Evolutionary conservation across 2,888 invertebrate species (phyloP).

Genomic region (Plebejus argus): DNA sequence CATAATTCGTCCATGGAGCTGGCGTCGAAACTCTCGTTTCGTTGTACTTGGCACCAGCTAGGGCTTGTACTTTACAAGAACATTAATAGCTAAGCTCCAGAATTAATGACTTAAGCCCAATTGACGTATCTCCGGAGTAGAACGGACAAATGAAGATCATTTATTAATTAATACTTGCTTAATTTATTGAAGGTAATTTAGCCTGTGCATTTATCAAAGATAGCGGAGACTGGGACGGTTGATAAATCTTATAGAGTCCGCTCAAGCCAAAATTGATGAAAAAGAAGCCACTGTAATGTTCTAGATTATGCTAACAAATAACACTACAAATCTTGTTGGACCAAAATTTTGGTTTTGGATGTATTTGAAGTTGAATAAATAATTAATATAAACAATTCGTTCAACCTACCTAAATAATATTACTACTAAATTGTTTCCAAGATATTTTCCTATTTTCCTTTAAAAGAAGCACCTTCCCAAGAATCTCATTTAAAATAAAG

Average conservation of each 20-base stretch:
- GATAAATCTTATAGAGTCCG: not conserved
- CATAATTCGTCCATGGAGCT: constrained; percentile 21
- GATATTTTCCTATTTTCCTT: not conserved
- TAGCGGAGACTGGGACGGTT: not conserved
- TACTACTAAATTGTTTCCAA: not conserved
- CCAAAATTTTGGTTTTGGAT: not conserved
- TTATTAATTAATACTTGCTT: constrained; percentile 25
- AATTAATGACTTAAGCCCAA: constrained; percentile 32
- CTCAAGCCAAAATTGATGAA: constrained; percentile 7
- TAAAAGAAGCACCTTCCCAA: not conserved
- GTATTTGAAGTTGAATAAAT: too few relatives aligned
- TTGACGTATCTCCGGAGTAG: constrained; percentile 30
- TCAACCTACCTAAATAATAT: not conserved
- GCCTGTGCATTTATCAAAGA: constrained; percentile 14
- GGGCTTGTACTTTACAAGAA: constrained; percentile 23
- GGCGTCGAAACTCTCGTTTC: constrained; percentile 20
- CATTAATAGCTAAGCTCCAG: constrained; percentile 34
- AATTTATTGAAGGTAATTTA: constrained; percentile 9
- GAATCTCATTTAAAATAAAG: not conserved
- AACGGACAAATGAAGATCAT: constrained; percentile 31
- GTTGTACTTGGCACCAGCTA: constrained; percentile 18
- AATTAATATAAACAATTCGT: not conserved
- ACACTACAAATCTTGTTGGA: not conserved
- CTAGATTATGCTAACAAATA: not conserved
- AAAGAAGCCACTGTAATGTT: not conserved